Evolutionary conservation across 2,797 vertebrate species (phyloP).

Genomic region (Hyperoplus lanceolatus): DNA sequence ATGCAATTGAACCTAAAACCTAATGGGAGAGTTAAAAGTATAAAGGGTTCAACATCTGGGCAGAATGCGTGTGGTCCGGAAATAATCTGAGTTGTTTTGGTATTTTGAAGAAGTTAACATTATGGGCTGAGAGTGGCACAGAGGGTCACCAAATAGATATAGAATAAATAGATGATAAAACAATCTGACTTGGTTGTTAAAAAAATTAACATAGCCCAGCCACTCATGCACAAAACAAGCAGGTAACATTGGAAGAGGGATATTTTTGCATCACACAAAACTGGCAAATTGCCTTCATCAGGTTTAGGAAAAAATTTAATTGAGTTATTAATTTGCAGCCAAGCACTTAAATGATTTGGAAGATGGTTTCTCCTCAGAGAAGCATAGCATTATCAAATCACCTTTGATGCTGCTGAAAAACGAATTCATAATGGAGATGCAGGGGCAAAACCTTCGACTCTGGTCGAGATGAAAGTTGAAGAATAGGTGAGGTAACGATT

Average conservation of each 20-base stretch:
- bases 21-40: background rate
- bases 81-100: background rate
- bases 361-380: constrained; percentile 8
- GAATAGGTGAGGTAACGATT: constrained; percentile 19
- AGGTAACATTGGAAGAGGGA: background rate
- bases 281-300: constrained; percentile 5
- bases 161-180: constrained; percentile 3
- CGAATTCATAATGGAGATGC: background rate
- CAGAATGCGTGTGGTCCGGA: background rate
- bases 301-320: constrained; percentile 11
- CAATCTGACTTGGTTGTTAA: background rate
- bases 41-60: background rate
- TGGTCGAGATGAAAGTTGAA: background rate
- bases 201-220: background rate
- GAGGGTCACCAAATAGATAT: background rate
- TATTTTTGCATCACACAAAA: background rate
- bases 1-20: background rate
- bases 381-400: constrained; percentile 9
- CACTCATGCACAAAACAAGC: background rate
- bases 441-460: background rate
- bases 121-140: background rate
- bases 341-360: constrained; percentile 12
- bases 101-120: background rate
- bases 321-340: constrained; percentile 15
- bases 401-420: constrained; percentile 14